phyloP scores from a whole-genome alignment of 2,888 invertebrate species.

The Nomada flava region DNA sequence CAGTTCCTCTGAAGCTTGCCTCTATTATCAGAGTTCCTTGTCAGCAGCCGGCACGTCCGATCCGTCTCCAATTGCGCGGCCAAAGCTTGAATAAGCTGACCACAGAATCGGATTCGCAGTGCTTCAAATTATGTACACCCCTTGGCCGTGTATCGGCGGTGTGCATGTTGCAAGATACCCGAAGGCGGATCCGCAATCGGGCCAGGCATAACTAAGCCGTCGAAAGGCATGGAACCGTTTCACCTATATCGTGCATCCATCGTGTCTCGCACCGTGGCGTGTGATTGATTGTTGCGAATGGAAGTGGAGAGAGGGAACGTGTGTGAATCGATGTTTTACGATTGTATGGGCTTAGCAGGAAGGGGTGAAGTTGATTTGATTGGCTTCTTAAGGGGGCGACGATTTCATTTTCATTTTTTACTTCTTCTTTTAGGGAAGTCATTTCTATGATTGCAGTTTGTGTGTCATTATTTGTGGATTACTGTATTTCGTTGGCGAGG shows the following conservation, averaged over 20 bases:
- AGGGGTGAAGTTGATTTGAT: too few relatives aligned
- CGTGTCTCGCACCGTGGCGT: neutral
- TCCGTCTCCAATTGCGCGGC: slow-evolving; percentile 65
- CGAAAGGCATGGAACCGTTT: slow-evolving; percentile 4
- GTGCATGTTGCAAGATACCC: slow-evolving; percentile 45
- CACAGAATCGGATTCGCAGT: slow-evolving; percentile 63
- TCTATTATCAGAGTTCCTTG: slow-evolving; percentile 73
- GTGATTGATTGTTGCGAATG: neutral
- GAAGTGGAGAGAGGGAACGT: too few relatives aligned
- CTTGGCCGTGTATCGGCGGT: slow-evolving; percentile 40
- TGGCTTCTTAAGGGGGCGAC: too few relatives aligned
- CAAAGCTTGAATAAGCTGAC: slow-evolving; percentile 69
- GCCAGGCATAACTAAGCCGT: slow-evolving; percentile 11
- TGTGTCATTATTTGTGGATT: too few relatives aligned
- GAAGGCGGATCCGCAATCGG: slow-evolving; percentile 32
- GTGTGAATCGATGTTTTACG: neutral
- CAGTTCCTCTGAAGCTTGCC: slow-evolving; percentile 58
- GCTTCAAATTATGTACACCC: slow-evolving; percentile 64
- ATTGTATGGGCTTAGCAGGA: too few relatives aligned
- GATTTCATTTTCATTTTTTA: too few relatives aligned
- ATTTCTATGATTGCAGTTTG: too few relatives aligned
- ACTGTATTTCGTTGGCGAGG: too few relatives aligned
- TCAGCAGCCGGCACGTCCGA: slow-evolving; percentile 67
- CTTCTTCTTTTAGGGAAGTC: too few relatives aligned
- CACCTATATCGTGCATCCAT: neutral